Evolutionary conservation across 2,797 vertebrate species (phyloP), one percentile per base, ranked within the genome.

Genomic region (Microcaecilia unicolor): DNA sequence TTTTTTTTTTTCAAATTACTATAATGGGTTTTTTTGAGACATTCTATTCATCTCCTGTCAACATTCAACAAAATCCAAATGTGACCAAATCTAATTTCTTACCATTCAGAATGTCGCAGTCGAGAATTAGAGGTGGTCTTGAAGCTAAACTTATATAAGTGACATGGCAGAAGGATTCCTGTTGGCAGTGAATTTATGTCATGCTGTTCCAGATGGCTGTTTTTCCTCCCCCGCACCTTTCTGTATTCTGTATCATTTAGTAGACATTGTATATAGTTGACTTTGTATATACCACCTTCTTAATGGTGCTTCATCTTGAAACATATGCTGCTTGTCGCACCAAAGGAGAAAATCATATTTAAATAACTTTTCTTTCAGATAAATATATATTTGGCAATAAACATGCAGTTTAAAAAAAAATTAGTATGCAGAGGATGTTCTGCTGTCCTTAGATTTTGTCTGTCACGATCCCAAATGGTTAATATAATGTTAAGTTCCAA

Each of bases 401-500:
- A 55, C 20, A 4, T 47, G 57, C 7, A 7, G 43, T 70, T 71
- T 67, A 59, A 73, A 78, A 64, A n/a, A n/a, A 71, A 58, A 76
- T 61, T 70, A 65, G 70, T 53, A 40, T 66, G 63, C 67, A 64
- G 63, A 71, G 68, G 64, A 70, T 69, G 60, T 72, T 70, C 79
- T 76, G 53, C 76, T 58, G 31, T 44, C 71, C 75, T 76, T 72
- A 9, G 57, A 60, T 78, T 74, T 78, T 77, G 75, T 70, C 76
- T 67, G 65, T 78, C 64, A 72, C 71, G 75, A 58, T 74, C 59
- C 46, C 71, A 78, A 70, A 75, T 67, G 72, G 64, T 78, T 67
- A 60, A 48, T 72, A 68, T 63, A 69, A 72, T 78, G 79, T 83
- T 78, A 79, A 68, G 78, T 83, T 84, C 79, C 81, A 81, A 74